phyloP scores from a whole-genome alignment of 2,888 invertebrate species.

The Luffia ferchaultella region DNA sequence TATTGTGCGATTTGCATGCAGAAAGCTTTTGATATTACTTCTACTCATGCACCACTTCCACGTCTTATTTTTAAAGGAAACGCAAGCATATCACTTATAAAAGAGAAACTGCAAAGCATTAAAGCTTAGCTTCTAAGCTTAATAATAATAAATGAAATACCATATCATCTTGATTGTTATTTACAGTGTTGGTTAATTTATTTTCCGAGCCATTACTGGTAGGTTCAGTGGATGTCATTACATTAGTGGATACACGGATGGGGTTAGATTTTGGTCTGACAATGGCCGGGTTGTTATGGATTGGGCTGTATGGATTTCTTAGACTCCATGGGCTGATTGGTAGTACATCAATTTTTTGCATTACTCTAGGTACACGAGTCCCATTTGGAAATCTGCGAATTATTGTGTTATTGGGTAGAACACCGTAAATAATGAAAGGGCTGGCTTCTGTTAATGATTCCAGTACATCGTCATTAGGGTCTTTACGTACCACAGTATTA shows the following conservation, averaged over 20 bases:
- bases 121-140: slow-evolving; percentile 56
- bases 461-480: slow-evolving; percentile 71
- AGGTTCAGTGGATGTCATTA: slow-evolving; percentile 63
- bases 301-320: slow-evolving; percentile 68
- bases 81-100: background rate
- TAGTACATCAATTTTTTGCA: slow-evolving; percentile 66
- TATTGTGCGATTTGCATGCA: slow-evolving; percentile 42
- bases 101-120: slow-evolving; percentile 1
- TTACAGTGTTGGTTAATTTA: slow-evolving; percentile 59
- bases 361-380: slow-evolving; percentile 75
- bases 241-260: slow-evolving; percentile 73
- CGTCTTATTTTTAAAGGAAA: background rate
- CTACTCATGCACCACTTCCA: background rate
- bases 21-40: slow-evolving; percentile 21
- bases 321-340: slow-evolving; percentile 68
- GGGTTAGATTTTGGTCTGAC: slow-evolving; percentile 65
- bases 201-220: slow-evolving; percentile 68
- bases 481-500: slow-evolving; percentile 80
- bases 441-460: slow-evolving; percentile 73
- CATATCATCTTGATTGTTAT: slow-evolving; percentile 59
- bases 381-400: slow-evolving; percentile 84
- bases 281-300: slow-evolving; percentile 65
- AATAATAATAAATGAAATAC: slow-evolving; percentile 60
- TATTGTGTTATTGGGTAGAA: slow-evolving; percentile 80
- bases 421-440: slow-evolving; percentile 78